Percentiles rank a stretch among this genome's conserved stretches.
phyloP scores from a whole-genome alignment of 2,888 invertebrate genomes.

The Lathronympha strigana region DNA sequence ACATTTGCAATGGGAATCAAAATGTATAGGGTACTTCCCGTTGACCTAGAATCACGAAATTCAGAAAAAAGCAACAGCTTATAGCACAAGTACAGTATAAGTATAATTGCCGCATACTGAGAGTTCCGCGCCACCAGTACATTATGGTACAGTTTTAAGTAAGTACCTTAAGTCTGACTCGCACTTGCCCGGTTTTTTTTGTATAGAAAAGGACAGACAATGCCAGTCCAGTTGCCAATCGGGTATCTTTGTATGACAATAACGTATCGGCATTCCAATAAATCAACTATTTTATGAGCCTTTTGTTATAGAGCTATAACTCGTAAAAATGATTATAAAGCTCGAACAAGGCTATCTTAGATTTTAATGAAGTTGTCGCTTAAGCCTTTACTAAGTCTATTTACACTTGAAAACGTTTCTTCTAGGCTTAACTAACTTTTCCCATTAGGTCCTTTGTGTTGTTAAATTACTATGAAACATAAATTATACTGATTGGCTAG shows the following conservation, averaged over 20 bases:
- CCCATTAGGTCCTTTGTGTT: no score
- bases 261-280: slow-evolving; percentile 21
- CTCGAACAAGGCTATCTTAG: not conserved
- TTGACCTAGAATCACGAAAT: no score
- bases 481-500: slow-evolving; percentile 8
- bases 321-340: not conserved
- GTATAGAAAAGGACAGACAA: not conserved
- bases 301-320: slow-evolving; percentile 13
- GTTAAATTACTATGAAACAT: not conserved
- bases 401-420: not conserved
- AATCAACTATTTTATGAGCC: slow-evolving; percentile 26
- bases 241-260: slow-evolving; percentile 14
- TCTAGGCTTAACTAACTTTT: not conserved
- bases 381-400: not conserved
- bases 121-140: no score
- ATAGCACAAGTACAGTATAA: no score
- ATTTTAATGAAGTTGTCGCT: not conserved
- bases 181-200: no score
- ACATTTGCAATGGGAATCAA: no score
- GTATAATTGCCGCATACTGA: no score
- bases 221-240: no score
- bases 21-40: no score
- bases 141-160: no score
- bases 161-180: no score
- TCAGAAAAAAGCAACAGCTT: no score